These are phyloP conservation scores for Alca torda DNA, from an alignment of 2,797 vertebrate species.

Conservation along the genomic window DNA sequence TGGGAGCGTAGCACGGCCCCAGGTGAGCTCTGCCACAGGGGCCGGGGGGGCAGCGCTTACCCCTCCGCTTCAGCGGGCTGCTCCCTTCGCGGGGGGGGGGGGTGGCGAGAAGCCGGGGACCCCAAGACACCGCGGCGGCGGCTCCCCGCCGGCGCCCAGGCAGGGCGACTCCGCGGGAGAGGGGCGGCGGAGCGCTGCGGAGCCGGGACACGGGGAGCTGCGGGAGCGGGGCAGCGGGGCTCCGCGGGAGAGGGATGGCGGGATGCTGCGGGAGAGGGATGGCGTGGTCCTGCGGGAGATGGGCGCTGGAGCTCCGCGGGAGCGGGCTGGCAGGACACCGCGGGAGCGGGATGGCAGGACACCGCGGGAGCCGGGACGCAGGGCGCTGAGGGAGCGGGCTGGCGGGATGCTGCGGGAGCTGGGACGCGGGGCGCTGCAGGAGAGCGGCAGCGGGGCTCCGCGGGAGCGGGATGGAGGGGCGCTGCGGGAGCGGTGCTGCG, in stretches of 20 bases:
- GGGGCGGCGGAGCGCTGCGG: too few species aligned
- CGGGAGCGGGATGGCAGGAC: too few species aligned
- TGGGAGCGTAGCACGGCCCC: not conserved
- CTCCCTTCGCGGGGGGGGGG: too few species aligned
- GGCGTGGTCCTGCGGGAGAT: not conserved
- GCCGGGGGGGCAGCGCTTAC: accelerated
- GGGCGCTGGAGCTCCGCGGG: not conserved
- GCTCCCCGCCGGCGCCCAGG: too few species aligned
- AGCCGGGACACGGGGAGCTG: too few species aligned
- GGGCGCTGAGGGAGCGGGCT: not conserved
- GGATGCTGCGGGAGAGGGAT: not conserved
- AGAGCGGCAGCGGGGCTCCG: not conserved
- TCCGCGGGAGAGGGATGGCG: too few species aligned
- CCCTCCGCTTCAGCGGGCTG: not conserved
- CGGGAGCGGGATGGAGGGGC: not conserved
- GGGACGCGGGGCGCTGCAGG: too few species aligned
- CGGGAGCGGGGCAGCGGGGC: too few species aligned
- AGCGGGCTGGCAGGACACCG: too few species aligned
- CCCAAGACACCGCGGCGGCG: not conserved
- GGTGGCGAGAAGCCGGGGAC: accelerated
- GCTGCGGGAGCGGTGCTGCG: not conserved
- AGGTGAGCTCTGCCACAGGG: accelerated
- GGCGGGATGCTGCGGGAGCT: too few species aligned
- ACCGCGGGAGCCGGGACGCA: too few species aligned
- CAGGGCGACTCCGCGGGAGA: too few species aligned